Base-by-base conservation (phyloP, 1,140 invertebrate genomes). In the Danaus plexippus region DNA sequence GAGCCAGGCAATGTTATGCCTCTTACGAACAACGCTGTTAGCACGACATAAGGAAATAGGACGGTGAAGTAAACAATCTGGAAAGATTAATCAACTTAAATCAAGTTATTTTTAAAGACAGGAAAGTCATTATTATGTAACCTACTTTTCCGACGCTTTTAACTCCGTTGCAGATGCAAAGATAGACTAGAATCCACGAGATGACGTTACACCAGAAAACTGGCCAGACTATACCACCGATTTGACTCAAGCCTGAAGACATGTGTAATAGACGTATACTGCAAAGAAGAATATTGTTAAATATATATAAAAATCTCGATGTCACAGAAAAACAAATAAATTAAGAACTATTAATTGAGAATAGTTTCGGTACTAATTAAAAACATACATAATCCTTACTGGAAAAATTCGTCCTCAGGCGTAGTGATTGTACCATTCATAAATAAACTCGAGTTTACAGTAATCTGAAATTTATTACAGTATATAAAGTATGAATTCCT, bases 371-470 rank as follows among this genome's bases (percentile, higher is more conserved):
- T 32, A 32, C 7, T 11, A 40, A 53, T 48, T 42, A 54, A 15
- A n/a, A 18, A 42, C n/a, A 50, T 45, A 22, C 7, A 48, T 42
- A 55, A 43, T 53, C 90, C 91, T 91, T 88, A 95, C 94, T 94
- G 92, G 81, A 95, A 96, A 84, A 94, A 96, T 83, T 96, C 94
- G 70, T 95, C 93, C 42, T 94, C 92, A 6, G 94, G 92, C 7
- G 93, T 93, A 57, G 83, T 90, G 7, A 89, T 80, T 9, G 22
- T 32, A 32, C 51, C 80, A 57, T 76, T 87, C 12, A 47, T 66
- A 59, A 71, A 61, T 40, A 63, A 56, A 53, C 64, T 87, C 1
- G 68, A 68, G 49, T 81, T 80, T 57, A 68, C 68, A 43, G 75
- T 71, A 50, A 86, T 68, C 83, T 86, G 65, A 60, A 78, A 64